phyloP scores from a whole-genome alignment of 2,797 vertebrate genomes.

The Phoebastria nigripes region DNA sequence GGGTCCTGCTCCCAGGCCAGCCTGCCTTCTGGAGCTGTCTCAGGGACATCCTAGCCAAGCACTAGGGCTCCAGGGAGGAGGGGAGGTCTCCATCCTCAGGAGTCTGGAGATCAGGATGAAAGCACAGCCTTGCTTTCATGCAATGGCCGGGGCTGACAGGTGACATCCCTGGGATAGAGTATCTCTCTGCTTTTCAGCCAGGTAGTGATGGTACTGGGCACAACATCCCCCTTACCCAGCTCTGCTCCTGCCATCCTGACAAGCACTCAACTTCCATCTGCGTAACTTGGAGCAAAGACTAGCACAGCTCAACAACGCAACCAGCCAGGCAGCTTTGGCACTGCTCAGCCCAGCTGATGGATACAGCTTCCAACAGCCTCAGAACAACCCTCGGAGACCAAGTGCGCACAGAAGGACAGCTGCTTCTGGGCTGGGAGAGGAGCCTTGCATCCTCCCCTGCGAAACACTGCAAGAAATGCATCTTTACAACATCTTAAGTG shows the following conservation, averaged over 20 bases:
- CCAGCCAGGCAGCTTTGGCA: too few relatives aligned
- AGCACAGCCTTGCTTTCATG: neutral
- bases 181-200: neutral
- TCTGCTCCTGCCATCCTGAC: neutral
- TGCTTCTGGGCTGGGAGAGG: neutral
- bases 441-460: accelerated
- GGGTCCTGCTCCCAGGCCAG: neutral
- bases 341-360: neutral
- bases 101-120: neutral
- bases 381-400: neutral
- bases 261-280: neutral
- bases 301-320: accelerated
- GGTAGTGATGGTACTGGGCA: accelerated
- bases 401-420: neutral
- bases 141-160: neutral
- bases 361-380: neutral
- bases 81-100: neutral
- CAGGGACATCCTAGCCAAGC: neutral
- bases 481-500: neutral
- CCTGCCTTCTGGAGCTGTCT: neutral
- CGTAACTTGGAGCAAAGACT: accelerated
- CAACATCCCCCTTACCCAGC: neutral
- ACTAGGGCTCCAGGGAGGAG: neutral
- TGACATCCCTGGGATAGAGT: neutral
- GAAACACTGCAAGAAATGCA: accelerated